Evolutionary conservation across 2,113 vertebrate species (phyloP), one percentile per base, ranked within the genome.

Genomic region (Prunella fulvescens): DNA sequence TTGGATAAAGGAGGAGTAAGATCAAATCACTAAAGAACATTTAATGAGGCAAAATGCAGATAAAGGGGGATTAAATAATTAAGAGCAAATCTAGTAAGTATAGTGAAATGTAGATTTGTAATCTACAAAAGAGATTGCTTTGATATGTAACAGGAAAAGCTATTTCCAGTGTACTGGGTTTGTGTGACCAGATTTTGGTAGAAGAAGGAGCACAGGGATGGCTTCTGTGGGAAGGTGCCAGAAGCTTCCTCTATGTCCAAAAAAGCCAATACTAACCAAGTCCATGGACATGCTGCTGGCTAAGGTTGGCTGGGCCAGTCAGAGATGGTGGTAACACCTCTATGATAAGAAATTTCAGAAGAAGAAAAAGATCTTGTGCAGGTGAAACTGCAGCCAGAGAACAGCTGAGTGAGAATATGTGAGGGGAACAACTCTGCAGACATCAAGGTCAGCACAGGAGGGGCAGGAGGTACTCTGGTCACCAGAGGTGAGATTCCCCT

Each of bases 261-360:
- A 22, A 58, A 14, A 44, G 14, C 4, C 25, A 44, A 17, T 31
- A 19, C 6, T 37, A 44, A 7, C 7, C 11, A 26, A 8, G 7
- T 37, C 44, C 37, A 51, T 2, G 2, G 31, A 33, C 0, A 0
- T 9, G 9, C 45, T 14, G 9, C 45, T 67, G 14, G 45, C 20
- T 35, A 22, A 60, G 22, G 14, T 9, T 77, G 62, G 44, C 5
- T 44, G 53, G 33, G 25, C 5, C 37, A 50, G 26, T 22, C 19
- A 50, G 37, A 37, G 11, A 44, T 44, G 11, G 6, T 51, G 22
- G 6, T 14, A 22, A 51, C 17, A 50, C 13, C 3, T n/a, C 15
- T 7, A 6, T 7, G 19, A 25, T 31, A 67, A 35, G 6, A 58
- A 5, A 37, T 44, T 67, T 60, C 44, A 44, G 22, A 57, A 50